Conservation (phyloP, 2,113 vertebrate species). For the Tretioscincus oriximinensis region DNA sequence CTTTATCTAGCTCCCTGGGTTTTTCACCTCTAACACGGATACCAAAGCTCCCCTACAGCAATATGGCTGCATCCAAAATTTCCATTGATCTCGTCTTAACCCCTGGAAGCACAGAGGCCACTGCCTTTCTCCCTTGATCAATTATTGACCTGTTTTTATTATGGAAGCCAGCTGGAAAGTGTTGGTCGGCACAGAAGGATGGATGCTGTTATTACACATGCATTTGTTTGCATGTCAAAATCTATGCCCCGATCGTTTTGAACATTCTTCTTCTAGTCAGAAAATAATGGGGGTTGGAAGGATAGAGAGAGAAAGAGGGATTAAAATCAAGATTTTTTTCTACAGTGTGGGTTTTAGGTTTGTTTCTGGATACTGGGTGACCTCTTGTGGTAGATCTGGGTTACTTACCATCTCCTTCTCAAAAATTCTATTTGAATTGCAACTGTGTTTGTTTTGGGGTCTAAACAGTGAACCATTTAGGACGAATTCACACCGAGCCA, state of each 20-base stretch:
- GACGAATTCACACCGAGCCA: background rate
- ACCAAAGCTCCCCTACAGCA: background rate
- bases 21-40: background rate
- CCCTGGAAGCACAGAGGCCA: background rate
- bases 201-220: background rate
- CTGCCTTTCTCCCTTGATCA: background rate
- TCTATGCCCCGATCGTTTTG: background rate
- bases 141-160: background rate
- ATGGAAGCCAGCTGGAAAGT: background rate
- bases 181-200: background rate
- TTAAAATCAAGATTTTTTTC: too few relatives aligned
- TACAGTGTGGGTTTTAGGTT: background rate
- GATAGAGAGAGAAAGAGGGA: background rate
- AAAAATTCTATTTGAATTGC: background rate
- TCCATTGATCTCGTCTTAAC: background rate
- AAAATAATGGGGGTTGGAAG: background rate
- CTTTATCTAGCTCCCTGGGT: too few relatives aligned
- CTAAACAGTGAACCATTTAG: background rate
- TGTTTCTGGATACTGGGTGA: slow-evolving; percentile 58
- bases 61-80: too few relatives aligned
- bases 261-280: background rate
- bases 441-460: background rate
- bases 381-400: slow-evolving; percentile 59
- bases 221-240: background rate
- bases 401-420: slow-evolving; percentile 13